Evolutionary conservation across 2,888 invertebrate species (phyloP).

Genomic region (Hyposoter didymator): DNA sequence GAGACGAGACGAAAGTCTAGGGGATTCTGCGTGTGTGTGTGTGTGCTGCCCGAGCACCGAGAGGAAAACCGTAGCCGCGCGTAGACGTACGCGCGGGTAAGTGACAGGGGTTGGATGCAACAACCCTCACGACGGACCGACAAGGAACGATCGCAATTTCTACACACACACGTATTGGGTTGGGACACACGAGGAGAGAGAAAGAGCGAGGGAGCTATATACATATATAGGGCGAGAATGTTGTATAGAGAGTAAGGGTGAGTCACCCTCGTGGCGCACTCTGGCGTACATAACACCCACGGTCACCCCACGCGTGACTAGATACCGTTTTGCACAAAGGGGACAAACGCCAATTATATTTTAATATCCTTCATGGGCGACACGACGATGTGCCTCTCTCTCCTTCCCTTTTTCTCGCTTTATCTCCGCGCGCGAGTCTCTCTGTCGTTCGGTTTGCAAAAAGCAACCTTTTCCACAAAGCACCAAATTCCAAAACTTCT

Average conservation of each 20-base stretch:
- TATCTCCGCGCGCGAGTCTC: neutral
- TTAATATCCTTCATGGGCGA: conserved; percentile 78
- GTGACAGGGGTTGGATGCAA: conserved; percentile 79
- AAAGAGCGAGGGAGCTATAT: conserved; percentile 63
- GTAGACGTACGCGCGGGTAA: conserved; percentile 76
- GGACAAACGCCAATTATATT: conserved; percentile 83
- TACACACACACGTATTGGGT: conserved; percentile 12
- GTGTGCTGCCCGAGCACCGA: conserved; percentile 54
- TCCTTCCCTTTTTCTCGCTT: conserved; percentile 41
- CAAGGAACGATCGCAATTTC: conserved; percentile 48
- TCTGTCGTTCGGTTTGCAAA: conserved; percentile 36
- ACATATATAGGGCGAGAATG: conserved; percentile 41
- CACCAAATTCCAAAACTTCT: conserved; percentile 49
- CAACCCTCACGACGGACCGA: conserved; percentile 66
- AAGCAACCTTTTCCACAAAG: conserved; percentile 55
- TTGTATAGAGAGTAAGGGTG: conserved; percentile 77
- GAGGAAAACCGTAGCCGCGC: conserved; percentile 64
- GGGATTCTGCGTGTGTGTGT: conserved; percentile 52
- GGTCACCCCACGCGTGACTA: conserved; percentile 82
- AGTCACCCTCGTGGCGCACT: conserved; percentile 82
- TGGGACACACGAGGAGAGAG: conserved; percentile 28
- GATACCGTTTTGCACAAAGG: conserved; percentile 82
- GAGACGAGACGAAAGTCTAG: conserved; percentile 54
- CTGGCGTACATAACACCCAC: conserved; percentile 83
- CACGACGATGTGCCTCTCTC: conserved; percentile 71